Percentiles rank a stretch among this genome's conserved stretches.
Evolutionary conservation across 2,888 invertebrate species (phyloP).

Genomic region (Agriopis leucophaearia): DNA sequence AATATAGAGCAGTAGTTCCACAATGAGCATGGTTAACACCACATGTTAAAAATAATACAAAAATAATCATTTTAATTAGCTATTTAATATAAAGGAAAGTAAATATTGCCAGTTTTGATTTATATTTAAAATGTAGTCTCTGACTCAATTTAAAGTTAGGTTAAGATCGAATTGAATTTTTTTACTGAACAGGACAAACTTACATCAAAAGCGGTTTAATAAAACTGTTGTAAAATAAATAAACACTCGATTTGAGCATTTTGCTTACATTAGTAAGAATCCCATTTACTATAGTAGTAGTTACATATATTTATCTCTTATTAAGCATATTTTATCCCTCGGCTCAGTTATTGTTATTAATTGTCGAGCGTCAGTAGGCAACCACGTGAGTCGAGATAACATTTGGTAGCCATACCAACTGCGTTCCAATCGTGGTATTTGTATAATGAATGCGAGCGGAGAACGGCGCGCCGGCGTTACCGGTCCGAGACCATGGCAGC

Average conservation of each 20-base stretch:
- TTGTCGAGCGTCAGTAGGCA: not conserved
- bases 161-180: no score
- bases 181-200: no score
- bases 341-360: not conserved
- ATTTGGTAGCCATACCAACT: conserved; percentile 7
- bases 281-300: no score
- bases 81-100: no score
- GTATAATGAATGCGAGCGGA: not conserved
- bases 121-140: no score
- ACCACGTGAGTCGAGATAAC: not conserved
- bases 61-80: no score
- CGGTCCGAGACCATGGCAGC: conserved; percentile 67
- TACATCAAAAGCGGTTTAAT: no score
- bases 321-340: not conserved
- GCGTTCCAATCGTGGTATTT: not conserved
- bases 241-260: not conserved
- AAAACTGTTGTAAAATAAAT: not conserved
- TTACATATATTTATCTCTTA: no score
- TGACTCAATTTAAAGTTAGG: no score
- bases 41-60: no score
- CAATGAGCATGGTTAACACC: no score
- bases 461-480: conserved; percentile 45
- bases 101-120: no score
- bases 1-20: not conserved
- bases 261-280: not conserved